A percentile compares a stretch with the other conserved stretches of the same genome.
phyloP scores from a whole-genome alignment of 2,888 invertebrate genomes.

The Carabus problematicus region DNA sequence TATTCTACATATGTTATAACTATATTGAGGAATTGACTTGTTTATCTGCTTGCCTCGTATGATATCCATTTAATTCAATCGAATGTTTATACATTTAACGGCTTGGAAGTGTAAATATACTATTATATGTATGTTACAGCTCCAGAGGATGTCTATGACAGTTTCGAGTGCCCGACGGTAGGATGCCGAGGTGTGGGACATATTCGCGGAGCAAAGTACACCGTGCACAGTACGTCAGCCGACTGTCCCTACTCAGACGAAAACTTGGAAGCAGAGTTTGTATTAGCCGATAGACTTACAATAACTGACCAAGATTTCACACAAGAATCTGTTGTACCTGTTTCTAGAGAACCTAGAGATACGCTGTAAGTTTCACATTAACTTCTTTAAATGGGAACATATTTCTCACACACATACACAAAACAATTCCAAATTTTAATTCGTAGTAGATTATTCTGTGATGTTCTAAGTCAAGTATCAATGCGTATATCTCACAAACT shows the following conservation, averaged over 20 bases:
- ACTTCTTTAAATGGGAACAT: neutral
- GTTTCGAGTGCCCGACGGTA: constrained; percentile 77
- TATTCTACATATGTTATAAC: too few relatives aligned
- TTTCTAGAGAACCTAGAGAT: constrained; percentile 57
- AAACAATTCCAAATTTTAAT: constrained; percentile 13
- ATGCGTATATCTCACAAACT: neutral
- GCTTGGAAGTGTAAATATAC: too few relatives aligned
- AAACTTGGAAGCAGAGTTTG: constrained; percentile 62
- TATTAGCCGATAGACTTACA: constrained; percentile 59
- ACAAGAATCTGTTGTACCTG: constrained; percentile 56
- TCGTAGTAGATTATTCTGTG: constrained; percentile 5
- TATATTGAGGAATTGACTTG: too few relatives aligned
- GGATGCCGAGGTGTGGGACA: constrained; percentile 94
- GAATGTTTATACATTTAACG: too few relatives aligned
- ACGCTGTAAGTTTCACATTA: constrained; percentile 50
- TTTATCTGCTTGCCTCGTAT: too few relatives aligned
- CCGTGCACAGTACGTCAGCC: constrained; percentile 74
- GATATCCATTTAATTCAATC: too few relatives aligned
- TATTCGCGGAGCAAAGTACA: constrained; percentile 76
- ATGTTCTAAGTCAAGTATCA: constrained; percentile 5
- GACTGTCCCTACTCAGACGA: constrained; percentile 78
- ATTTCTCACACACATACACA: neutral
- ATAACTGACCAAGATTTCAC: constrained; percentile 60
- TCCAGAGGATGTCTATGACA: constrained; percentile 67
- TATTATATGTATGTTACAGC: constrained; percentile 62